Evolutionary conservation across 1,140 invertebrate species (phyloP), one percentile per base, ranked within the genome.

Genomic region (Cherax quadricarinatus): DNA sequence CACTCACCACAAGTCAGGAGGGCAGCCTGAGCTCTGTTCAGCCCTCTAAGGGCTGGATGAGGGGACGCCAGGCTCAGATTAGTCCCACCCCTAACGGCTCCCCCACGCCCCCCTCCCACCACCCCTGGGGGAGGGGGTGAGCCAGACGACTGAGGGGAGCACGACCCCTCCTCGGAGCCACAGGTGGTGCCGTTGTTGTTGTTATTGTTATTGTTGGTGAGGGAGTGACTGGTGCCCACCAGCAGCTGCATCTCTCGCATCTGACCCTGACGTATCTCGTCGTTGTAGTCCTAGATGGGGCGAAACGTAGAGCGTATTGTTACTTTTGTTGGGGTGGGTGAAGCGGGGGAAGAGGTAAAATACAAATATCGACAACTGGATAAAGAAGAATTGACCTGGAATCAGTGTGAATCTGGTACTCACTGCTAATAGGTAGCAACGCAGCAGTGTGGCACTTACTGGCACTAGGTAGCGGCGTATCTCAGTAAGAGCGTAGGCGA

Each of bases 401-500:
- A n/a, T 41, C 30, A 41, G 30, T 41, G 30, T 41, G 2, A 41
- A 41, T 41, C 2, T 41, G 30, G 30, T 41, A 41, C 30, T 41
- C 2, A 41, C 30, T 41, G 2, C 30, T 60, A 60, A 3, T 60
- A 16, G 57, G 57, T 60, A 12, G 51, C 73, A 14, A n/a, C 24
- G 4, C 21, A n/a, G 60, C 16, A 16, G 30, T 41, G 53, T 60
- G 21, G 53, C n/a, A 89, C 92, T 91, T 60, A 91, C 92, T 51
- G 92, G 92, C 30, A 93, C 89, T 18, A 93, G 88, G 70, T 93
- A 93, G 91, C 92, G 86, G 62, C 92, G 85, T 30, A 91, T 88
- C 88, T 89, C 88, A 4, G 87, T 93, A 14, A 93, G 82, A 49
- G 88, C 98, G 94, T 97, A 98, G 0, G 98, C 97, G 41, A 99